These are phyloP conservation scores for Tachycineta bicolor DNA, from an alignment of 2,113 vertebrate genomes.

Conservation along the genomic window DNA sequence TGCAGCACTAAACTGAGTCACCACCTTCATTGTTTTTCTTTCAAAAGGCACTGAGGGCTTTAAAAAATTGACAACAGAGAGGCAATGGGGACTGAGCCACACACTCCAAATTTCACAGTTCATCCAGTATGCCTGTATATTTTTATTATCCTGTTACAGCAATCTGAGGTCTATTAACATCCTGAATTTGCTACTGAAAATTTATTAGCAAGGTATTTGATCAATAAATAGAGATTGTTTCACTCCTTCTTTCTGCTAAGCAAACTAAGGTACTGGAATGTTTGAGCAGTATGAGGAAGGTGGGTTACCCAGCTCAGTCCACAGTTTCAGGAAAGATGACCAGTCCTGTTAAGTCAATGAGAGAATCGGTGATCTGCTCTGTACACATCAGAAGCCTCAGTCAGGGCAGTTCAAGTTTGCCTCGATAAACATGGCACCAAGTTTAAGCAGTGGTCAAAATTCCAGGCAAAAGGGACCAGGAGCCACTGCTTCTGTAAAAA, in stretches of 20 bases:
- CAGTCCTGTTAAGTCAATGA: not conserved
- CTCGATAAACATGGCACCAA: not conserved
- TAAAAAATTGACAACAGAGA: not conserved
- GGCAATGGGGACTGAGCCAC: not conserved
- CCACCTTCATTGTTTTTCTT: not conserved
- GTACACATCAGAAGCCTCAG: not conserved
- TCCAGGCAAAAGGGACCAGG: not conserved
- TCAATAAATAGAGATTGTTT: not conserved
- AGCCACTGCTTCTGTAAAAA: not conserved
- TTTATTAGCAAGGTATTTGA: not conserved
- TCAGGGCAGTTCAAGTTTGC: not conserved
- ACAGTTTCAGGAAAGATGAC: not conserved
- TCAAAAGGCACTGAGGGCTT: not conserved
- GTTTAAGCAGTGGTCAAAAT: not conserved
- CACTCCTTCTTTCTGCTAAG: not conserved
- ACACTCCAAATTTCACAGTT: not conserved
- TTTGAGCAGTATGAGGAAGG: not conserved
- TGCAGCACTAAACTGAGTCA: slow-evolving; percentile 16
- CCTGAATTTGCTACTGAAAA: not conserved
- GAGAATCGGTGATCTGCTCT: not conserved
- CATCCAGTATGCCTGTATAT: not conserved
- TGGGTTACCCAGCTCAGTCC: not conserved
- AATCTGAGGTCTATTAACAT: not conserved
- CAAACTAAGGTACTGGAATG: not conserved
- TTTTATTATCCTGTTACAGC: not conserved